These are phyloP conservation scores for Alcedo quadribrachys DNA, from an alignment of 2,797 vertebrate species.

Conservation along the genomic window DNA sequence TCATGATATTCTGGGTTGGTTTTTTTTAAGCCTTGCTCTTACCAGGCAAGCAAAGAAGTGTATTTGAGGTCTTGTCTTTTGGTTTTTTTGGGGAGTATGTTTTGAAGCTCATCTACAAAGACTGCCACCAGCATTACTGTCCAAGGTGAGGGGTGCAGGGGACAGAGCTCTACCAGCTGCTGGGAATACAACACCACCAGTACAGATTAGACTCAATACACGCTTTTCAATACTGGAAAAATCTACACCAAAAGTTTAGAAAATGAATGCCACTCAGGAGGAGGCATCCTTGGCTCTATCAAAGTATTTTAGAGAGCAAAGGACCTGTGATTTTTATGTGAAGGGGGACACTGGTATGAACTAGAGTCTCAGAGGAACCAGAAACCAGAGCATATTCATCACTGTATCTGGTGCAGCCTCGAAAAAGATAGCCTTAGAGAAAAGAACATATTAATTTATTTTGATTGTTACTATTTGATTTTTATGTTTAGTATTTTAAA, in stretches of 20 bases:
- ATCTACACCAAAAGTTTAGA: conserved; percentile 49
- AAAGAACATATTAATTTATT: conserved; percentile 71
- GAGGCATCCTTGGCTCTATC: conserved; percentile 36
- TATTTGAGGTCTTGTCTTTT: neutral
- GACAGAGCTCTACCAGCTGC: conserved; percentile 35
- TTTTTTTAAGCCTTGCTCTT: conserved; percentile 10
- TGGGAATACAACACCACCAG: conserved; percentile 60
- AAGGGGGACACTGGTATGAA: conserved; percentile 65
- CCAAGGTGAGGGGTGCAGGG: neutral
- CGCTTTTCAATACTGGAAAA: conserved; percentile 32
- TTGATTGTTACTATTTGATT: conserved; percentile 44
- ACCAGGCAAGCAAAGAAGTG: conserved; percentile 47
- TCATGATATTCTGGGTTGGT: neutral
- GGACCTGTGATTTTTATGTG: conserved; percentile 44
- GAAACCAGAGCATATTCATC: conserved; percentile 59
- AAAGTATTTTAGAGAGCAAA: conserved; percentile 18
- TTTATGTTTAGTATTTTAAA: conserved; percentile 37
- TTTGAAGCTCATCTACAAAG: neutral
- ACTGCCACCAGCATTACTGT: conserved; percentile 2
- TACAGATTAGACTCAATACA: conserved; percentile 56
- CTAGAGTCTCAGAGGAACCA: conserved; percentile 60
- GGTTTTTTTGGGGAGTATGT: neutral
- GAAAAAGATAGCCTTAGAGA: conserved; percentile 63
- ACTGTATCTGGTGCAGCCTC: conserved; percentile 72
- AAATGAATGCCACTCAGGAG: conserved; percentile 23